These are phyloP conservation scores for Helicolenus hilgendorfi DNA, from an alignment of 2,797 vertebrate species.

Conservation along the genomic window DNA sequence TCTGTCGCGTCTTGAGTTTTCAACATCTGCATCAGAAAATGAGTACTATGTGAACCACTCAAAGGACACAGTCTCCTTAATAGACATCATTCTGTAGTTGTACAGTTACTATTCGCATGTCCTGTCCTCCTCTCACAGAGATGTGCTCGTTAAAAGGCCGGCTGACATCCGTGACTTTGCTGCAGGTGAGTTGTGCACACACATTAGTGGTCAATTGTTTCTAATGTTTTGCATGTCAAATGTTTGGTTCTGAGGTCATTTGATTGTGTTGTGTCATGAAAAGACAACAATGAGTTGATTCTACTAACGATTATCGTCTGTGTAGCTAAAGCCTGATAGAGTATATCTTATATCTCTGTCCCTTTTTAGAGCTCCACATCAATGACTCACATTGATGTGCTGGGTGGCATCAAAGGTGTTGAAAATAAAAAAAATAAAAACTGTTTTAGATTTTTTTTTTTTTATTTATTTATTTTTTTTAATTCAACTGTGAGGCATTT, in stretches of 20 bases:
- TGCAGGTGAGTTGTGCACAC: conserved; percentile 73
- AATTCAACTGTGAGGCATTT: not conserved
- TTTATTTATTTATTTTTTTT: fast-evolving
- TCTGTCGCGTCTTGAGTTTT: not conserved
- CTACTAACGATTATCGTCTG: not conserved
- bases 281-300: not conserved
- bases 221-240: not conserved
- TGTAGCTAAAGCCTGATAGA: not conserved
- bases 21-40: not conserved
- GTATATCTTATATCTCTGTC: no score
- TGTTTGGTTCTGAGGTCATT: not conserved
- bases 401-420: no score
- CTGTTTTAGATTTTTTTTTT: not conserved
- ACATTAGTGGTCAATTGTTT: not conserved
- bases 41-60: not conserved
- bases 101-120: not conserved
- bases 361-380: no score
- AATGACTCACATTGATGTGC: no score
- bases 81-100: not conserved
- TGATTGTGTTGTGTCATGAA: not conserved
- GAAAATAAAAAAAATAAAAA: no score
- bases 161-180: conserved; percentile 84
- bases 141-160: conserved; percentile 85
- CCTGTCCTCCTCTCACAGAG: conserved; percentile 58
- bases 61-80: not conserved